A percentile compares a stretch with the other conserved stretches of the same genome.
Evolutionary conservation across 2,113 vertebrate species (phyloP).

Genomic region (Xiphias gladius): DNA sequence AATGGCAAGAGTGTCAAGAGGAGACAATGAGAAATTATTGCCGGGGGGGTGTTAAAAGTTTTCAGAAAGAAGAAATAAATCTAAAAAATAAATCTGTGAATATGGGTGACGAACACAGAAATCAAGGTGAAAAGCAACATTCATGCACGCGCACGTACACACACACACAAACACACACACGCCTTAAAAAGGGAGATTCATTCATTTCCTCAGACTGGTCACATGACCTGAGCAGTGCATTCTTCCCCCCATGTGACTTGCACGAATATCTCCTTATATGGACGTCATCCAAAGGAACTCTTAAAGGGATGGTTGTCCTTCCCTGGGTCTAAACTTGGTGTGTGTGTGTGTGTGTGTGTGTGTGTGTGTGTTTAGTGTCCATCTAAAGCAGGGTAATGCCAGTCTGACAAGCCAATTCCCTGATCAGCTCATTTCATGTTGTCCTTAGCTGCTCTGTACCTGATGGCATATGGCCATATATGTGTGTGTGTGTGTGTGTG

Average conservation of each 20-base stretch:
- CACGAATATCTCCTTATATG: conserved; percentile 81
- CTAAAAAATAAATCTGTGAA: background rate
- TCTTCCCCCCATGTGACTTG: conserved; percentile 79
- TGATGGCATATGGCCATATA: background rate
- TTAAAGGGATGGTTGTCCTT: conserved; percentile 79
- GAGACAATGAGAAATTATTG: conserved; percentile 19
- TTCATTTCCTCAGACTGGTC: conserved; percentile 75
- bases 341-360: conserved; percentile 16
- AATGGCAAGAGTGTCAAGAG: conserved; percentile 5
- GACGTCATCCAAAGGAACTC: conserved; percentile 80
- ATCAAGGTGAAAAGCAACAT: conserved; percentile 8
- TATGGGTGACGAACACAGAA: background rate
- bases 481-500: background rate
- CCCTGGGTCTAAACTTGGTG: conserved; percentile 53
- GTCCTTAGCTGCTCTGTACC: conserved; percentile 27
- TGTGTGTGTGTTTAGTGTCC: conserved; percentile 6
- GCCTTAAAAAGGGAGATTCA: conserved; percentile 74
- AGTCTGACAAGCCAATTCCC: conserved; percentile 45
- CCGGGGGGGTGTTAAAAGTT: background rate
- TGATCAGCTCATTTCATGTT: conserved; percentile 40
- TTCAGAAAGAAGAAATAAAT: background rate
- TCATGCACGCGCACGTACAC: conserved; percentile 15
- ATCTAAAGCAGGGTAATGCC: conserved; percentile 47
- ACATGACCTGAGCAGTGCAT: conserved; percentile 75
- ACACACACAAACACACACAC: conserved; percentile 41